Conservation (phyloP, 2,797 vertebrate genomes). For the Esox masquinongy region DNA sequence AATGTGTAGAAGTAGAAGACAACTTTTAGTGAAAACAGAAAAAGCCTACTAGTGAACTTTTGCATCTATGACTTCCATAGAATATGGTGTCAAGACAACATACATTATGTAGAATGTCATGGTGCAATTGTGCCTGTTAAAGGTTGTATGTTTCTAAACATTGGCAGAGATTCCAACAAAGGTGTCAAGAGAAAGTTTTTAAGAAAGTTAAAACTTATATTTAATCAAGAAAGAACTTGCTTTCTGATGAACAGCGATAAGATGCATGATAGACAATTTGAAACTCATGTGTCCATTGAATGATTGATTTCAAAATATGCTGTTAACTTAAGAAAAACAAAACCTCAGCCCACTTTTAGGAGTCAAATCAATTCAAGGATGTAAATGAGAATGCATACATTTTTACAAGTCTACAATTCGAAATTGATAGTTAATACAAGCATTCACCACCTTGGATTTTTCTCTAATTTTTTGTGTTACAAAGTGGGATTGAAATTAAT, state of each 20-base stretch:
- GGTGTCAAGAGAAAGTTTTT: constrained; percentile 11
- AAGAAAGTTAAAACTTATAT: background rate
- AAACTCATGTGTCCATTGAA: constrained; percentile 18
- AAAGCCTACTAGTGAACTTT: constrained; percentile 25
- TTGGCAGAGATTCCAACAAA: background rate
- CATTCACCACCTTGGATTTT: no score
- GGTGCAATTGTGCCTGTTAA: background rate
- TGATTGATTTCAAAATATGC: constrained; percentile 29
- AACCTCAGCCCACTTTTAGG: constrained; percentile 4
- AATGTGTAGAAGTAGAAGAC: constrained; percentile 19
- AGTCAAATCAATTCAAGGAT: constrained; percentile 11
- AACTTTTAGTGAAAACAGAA: constrained; percentile 12
- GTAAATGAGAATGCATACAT: constrained; percentile 38
- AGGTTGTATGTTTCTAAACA: background rate
- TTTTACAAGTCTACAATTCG: background rate
- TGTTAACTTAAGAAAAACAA: constrained; percentile 4
- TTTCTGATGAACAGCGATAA: constrained; percentile 22
- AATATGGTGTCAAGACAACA: background rate
- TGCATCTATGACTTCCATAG: background rate
- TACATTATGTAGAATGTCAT: constrained; percentile 14
- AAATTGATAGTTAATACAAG: no score
- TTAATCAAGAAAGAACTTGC: background rate
- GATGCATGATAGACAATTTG: constrained; percentile 18
- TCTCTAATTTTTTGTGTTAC: no score
- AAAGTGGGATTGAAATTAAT: no score